These are phyloP conservation scores for Actias luna DNA, from an alignment of 2,888 invertebrate genomes.

Conservation along the genomic window DNA sequence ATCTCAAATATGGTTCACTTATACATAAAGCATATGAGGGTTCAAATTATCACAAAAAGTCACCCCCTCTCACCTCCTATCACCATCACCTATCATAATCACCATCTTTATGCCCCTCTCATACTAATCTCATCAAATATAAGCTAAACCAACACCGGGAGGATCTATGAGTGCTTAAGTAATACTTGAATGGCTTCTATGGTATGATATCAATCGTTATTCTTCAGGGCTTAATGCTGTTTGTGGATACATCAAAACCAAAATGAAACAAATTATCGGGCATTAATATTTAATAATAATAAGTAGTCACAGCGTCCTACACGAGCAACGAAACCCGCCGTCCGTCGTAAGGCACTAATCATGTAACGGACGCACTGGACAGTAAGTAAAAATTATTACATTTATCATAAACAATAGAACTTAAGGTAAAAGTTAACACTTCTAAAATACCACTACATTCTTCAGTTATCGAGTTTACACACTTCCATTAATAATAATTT, in stretches of 20 bases:
- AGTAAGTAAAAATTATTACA: slow-evolving; percentile 26
- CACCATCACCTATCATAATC: too few species aligned
- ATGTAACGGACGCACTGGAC: slow-evolving; percentile 62
- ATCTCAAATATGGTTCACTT: too few species aligned
- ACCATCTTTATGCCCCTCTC: too few species aligned
- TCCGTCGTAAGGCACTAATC: slow-evolving; percentile 76
- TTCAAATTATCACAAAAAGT: too few species aligned
- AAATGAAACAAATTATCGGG: slow-evolving; percentile 36
- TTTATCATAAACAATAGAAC: slow-evolving; percentile 27
- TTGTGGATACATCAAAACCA: neutral
- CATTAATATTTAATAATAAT: slow-evolving; percentile 52
- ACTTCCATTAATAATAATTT: neutral
- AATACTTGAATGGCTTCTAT: too few species aligned
- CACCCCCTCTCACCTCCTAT: too few species aligned
- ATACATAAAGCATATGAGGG: too few species aligned
- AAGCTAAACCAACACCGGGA: too few species aligned
- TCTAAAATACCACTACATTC: slow-evolving; percentile 50
- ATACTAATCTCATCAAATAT: too few species aligned
- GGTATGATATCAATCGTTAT: too few species aligned
- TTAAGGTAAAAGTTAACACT: slow-evolving; percentile 33
- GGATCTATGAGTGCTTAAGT: too few species aligned
- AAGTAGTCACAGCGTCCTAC: slow-evolving; percentile 61
- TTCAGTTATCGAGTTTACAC: slow-evolving; percentile 7
- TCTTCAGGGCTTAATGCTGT: neutral
- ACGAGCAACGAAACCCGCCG: slow-evolving; percentile 70